Evolutionary conservation across 2,888 invertebrate species (phyloP).

Genomic region (Cantharis rufa): DNA sequence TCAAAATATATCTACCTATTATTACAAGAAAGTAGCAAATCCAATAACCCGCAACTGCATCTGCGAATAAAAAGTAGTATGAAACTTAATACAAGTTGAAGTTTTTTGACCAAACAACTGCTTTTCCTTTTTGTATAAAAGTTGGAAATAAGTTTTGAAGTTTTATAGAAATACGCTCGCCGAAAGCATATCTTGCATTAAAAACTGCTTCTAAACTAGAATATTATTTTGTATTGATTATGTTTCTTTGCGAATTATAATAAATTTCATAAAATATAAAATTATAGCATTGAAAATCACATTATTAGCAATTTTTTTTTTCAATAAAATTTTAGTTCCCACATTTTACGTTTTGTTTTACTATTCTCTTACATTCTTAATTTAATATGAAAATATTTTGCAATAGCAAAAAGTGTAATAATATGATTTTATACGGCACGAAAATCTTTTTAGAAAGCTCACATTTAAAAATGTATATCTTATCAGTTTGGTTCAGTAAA

Average conservation of each 20-base stretch:
- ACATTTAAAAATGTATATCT: too few relatives aligned
- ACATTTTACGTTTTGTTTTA: too few relatives aligned
- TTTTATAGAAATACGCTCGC: conserved; percentile 7
- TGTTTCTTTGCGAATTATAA: not conserved
- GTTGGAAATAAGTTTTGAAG: conserved; percentile 6
- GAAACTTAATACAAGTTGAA: conserved; percentile 18
- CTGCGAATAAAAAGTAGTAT: conserved; percentile 10
- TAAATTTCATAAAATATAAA: not conserved
- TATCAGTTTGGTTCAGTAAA: too few relatives aligned
- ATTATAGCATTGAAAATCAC: not conserved
- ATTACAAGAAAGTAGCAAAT: conserved; percentile 5
- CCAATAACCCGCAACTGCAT: conserved; percentile 21
- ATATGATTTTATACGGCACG: too few relatives aligned
- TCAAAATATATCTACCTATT: not conserved
- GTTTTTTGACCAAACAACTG: conserved; percentile 1
- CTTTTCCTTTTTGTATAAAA: conserved; percentile 6
- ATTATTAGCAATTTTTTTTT: too few relatives aligned
- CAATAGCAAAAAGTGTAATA: too few relatives aligned
- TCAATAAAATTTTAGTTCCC: too few relatives aligned
- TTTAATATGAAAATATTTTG: too few relatives aligned
- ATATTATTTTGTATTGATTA: conserved; percentile 4
- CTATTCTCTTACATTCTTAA: too few relatives aligned
- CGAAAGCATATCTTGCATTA: conserved; percentile 1
- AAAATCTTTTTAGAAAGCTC: too few relatives aligned
- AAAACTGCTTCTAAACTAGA: conserved; percentile 1